Percentiles rank a stretch among this genome's conserved stretches.
These are phyloP conservation scores for Pelosia muscerda DNA, from an alignment of 2,888 invertebrate genomes.

Conservation along the genomic window DNA sequence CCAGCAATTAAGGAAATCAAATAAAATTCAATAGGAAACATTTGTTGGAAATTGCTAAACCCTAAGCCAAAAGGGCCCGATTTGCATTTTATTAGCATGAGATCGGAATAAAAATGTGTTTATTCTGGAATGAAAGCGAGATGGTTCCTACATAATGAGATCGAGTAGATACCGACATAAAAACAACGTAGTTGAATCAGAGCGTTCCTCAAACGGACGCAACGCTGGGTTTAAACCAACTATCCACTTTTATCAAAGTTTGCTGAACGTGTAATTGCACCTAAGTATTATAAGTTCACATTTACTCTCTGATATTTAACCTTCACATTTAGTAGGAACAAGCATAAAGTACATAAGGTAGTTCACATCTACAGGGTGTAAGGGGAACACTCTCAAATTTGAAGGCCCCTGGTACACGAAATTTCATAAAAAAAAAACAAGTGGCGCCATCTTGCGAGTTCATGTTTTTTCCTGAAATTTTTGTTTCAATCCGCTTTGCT, in stretches of 20 bases:
- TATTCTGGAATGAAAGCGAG: slow-evolving; percentile 78
- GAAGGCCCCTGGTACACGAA: no score
- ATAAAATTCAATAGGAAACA: slow-evolving; percentile 81
- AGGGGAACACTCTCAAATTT: no score
- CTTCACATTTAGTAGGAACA: no score
- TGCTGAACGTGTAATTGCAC: neutral
- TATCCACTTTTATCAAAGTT: slow-evolving; percentile 22
- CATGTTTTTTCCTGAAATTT: no score
- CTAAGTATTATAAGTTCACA: neutral
- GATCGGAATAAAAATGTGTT: slow-evolving; percentile 83
- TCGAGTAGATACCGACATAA: slow-evolving; percentile 73
- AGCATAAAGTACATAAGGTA: no score
- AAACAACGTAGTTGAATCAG: slow-evolving; percentile 64
- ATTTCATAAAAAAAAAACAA: no score
- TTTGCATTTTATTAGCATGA: slow-evolving; percentile 84
- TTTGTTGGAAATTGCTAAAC: slow-evolving; percentile 81
- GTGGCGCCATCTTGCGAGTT: no score
- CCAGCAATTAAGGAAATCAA: slow-evolving; percentile 76
- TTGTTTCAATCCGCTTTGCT: no score
- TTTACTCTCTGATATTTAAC: neutral
- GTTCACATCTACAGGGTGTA: no score
- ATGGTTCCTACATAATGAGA: slow-evolving; percentile 73
- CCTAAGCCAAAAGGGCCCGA: slow-evolving; percentile 79
- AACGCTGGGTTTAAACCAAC: slow-evolving; percentile 57
- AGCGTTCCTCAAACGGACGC: slow-evolving; percentile 64